Conservation (phyloP, 2,888 invertebrate species). For the Drosophila pseudotalamancana region DNA sequence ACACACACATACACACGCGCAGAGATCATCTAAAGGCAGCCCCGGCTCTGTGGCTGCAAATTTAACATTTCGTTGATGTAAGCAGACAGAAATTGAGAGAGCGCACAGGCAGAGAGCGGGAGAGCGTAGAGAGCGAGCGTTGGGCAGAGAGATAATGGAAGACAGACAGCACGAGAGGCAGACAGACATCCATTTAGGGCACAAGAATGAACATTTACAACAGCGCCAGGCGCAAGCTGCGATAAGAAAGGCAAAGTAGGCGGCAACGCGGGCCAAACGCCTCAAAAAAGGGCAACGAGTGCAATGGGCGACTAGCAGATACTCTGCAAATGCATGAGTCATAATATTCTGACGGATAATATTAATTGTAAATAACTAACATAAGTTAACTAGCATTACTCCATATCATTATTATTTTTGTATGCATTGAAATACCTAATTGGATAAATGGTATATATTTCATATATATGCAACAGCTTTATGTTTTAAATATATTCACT, state of each 20-base stretch:
- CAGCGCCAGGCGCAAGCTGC: constrained; percentile 50
- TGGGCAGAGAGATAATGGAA: background rate
- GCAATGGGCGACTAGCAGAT: background rate
- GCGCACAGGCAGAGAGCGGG: background rate
- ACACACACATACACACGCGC: background rate
- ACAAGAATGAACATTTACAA: constrained; percentile 55
- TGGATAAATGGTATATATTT: too few species aligned
- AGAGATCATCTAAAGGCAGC: background rate
- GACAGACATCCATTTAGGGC: constrained; percentile 59
- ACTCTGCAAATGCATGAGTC: background rate
- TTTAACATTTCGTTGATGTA: constrained; percentile 1
- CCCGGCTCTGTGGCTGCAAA: constrained; percentile 24
- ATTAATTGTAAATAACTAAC: too few species aligned
- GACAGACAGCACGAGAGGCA: constrained; percentile 4
- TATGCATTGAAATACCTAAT: too few species aligned
- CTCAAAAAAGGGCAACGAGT: constrained; percentile 20
- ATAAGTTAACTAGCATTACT: too few species aligned
- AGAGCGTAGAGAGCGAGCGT: background rate
- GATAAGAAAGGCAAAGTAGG: constrained; percentile 46
- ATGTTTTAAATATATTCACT: too few species aligned
- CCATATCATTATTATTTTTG: too few species aligned
- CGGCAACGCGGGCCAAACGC: constrained; percentile 51
- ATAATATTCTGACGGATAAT: too few species aligned
- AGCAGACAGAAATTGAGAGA: background rate
- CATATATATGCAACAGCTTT: too few species aligned